Percentiles rank a stretch among this genome's conserved stretches.
Conservation (phyloP, 1,140 invertebrate genomes). For the Gonatopus flavifemur region DNA sequence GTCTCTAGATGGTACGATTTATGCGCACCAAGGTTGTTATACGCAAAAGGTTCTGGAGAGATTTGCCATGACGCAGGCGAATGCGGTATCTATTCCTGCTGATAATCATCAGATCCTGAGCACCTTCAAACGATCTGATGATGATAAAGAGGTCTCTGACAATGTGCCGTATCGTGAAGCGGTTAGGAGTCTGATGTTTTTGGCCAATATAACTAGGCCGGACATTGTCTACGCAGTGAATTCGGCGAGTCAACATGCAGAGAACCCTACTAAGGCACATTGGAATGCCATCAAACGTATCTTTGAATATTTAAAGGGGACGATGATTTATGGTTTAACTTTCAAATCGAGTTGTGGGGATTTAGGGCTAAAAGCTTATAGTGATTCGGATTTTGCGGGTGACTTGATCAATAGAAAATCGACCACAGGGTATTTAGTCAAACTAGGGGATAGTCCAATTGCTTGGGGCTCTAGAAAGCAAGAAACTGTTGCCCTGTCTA, state of each 20-base stretch:
- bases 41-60: no score
- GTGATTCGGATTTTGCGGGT: conserved; percentile 48
- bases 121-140: no score
- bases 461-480: conserved; percentile 11
- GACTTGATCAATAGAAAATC: conserved; percentile 28
- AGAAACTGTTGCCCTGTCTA: conserved; percentile 26
- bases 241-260: conserved; percentile 32
- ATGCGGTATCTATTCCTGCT: no score
- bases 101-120: no score
- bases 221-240: conserved; percentile 46
- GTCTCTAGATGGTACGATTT: no score
- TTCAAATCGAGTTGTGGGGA: conserved; percentile 15
- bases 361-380: conserved; percentile 29
- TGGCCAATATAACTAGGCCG: conserved; percentile 37
- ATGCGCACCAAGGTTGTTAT: no score
- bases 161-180: conserved; percentile 29
- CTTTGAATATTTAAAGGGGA: conserved; percentile 46
- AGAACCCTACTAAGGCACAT: conserved; percentile 25
- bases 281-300: conserved; percentile 43
- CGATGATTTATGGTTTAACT: conserved; percentile 24
- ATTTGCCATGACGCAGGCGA: no score
- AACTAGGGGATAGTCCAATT: conserved; percentile 17
- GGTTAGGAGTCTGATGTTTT: conserved; percentile 45
- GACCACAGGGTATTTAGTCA: conserved; percentile 27
- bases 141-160: conserved; percentile 6